Base-by-base conservation (phyloP, 2,888 invertebrate genomes). In the Protophormia terraenovae region DNA sequence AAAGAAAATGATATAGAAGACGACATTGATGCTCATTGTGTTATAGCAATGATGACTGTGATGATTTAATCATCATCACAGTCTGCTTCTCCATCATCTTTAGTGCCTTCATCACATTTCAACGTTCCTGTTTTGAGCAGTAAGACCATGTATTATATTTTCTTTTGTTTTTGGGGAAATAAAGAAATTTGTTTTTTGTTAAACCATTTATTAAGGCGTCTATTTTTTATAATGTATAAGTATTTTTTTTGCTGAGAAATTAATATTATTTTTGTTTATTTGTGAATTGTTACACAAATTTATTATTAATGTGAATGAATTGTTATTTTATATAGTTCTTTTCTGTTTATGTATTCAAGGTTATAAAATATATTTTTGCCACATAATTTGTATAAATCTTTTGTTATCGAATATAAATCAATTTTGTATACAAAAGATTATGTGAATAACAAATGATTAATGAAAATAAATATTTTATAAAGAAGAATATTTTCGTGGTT, bases 101-200 rank as follows among this genome's bases (percentile, higher is more conserved):
- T 41, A 29, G 22, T 32, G 32, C 41, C 41, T 27, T 29, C 22
- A 76, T 64, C 16, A n/a, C 12, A 66, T 64, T 22, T n/a, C 8
- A n/a, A 32, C 38, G 27, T 50, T 19, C 14, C 12, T 32, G 22
- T 27, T 1, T 14, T 24, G 24, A n/a, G 64, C 16, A 27, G n/a
- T 38, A 69, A 10, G 12, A 38, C n/a, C 1, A 19, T 19, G 12
- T 64, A 35, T 62, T 35, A 50, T 35, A 22, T 62, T 47, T 50
- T 38, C 47, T 62, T 62, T 75, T 73, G 47, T 62, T 77, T 41
- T 35, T 24, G 14, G 7, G 12, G 10, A 24, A 47, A 66, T 29
- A 55, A 45, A 45, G 58, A 58, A 53, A 35, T 16, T n/a, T 19
- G 55, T 55, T 66, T 29, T 76, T 76, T 80, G 66, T 64, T 16